Base-by-base conservation (phyloP, 2,113 vertebrate genomes). In the Zosterops lateralis region DNA sequence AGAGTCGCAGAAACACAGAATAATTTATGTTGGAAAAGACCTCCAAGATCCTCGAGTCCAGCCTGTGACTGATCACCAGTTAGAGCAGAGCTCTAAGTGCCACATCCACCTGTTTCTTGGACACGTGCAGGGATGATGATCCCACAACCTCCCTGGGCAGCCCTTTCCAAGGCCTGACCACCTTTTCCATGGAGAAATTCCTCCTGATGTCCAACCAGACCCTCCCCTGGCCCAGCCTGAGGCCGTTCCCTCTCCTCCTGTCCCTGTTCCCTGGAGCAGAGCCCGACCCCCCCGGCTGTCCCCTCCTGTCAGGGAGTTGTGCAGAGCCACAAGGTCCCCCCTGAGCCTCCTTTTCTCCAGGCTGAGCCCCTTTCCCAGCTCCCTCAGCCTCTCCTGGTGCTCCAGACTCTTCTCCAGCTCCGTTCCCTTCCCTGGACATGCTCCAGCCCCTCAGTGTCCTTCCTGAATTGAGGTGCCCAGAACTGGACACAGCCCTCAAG, bases 181-280 rank as follows among this genome's bases (percentile, higher is more conserved):
- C 3, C 25, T 9, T 26, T 50, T 57, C 50, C 34, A 31, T 24
- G 24, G 4, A 47, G 31, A 65, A 79, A 72, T 50, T 44, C 11
- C 20, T 15, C 3, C 42, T 48, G 25, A 1, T 71, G 7, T 8
- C 34, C 34, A 25, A 0, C 5, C 14, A 34, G 10, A 17, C 0
- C 42, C 20, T 56, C 10, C 16, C 29, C 25, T 34, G 40, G 24
- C 29, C 1, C 29, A n/a, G 1, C 18, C 1, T 31, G 74, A 54
- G 56, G 56, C 29, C 0, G 0, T 40, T 70, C n/a, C 74, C 16
- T 56, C 40, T 31, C 29, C 7, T 78, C 19, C 65, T 71, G 56
- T 78, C 56, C 47, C 65, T 47, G 56, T 77, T 68, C 54, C 71
- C 60, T 50, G 51, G 7, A 40, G 50, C 50, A 48, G 3, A 66